phyloP scores from a whole-genome alignment of 2,113 vertebrate species.

The Podarcis cretensis region DNA sequence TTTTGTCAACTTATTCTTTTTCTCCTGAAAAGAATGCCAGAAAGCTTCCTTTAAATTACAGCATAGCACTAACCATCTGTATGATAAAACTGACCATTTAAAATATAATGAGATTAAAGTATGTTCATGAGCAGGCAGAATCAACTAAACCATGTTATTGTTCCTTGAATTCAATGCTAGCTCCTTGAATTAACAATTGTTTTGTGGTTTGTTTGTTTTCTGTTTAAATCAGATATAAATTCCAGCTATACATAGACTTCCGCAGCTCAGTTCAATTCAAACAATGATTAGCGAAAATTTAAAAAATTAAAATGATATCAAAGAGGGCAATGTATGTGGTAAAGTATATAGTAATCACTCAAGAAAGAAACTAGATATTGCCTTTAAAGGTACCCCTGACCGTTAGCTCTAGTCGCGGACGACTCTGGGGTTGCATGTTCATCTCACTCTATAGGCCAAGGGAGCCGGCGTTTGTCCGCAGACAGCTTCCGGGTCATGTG shows the following conservation, averaged over 20 bases:
- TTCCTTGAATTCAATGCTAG: neutral
- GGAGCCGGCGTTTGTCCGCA: too few species aligned
- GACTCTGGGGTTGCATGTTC: too few species aligned
- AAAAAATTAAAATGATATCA: neutral
- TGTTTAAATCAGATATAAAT: neutral
- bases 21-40: neutral
- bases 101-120: neutral
- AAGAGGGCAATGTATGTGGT: neutral
- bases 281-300: neutral
- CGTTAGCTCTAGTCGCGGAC: too few species aligned
- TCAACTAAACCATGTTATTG: neutral
- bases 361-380: neutral
- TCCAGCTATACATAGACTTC: neutral
- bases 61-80: neutral
- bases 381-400: too few species aligned
- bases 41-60: neutral
- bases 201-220: neutral
- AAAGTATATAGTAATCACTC: neutral
- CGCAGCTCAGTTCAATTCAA: neutral
- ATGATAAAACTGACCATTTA: neutral
- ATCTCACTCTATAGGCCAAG: too few species aligned
- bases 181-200: neutral
- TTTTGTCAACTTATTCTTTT: neutral
- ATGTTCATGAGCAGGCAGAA: neutral
- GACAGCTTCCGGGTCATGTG: too few species aligned